These are phyloP conservation scores for Aulostomus chinensis DNA, from an alignment of 2,797 vertebrate genomes.

Conservation along the genomic window DNA sequence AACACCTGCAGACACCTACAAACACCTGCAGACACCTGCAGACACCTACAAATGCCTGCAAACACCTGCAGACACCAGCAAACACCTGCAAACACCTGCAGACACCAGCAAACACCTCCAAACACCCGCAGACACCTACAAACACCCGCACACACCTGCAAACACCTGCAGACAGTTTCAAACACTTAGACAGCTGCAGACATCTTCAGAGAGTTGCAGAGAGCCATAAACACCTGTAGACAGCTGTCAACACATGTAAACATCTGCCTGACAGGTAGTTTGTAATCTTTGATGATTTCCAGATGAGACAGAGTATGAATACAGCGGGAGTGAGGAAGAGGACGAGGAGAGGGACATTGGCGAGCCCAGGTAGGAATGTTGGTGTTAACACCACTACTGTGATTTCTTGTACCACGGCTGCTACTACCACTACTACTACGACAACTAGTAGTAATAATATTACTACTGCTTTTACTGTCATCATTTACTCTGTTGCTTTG, in stretches of 20 bases:
- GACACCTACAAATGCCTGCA: background rate
- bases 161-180: background rate
- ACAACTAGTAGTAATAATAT: background rate
- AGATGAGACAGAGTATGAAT: slow-evolving; percentile 98
- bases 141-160: background rate
- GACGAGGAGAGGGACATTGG: slow-evolving; percentile 94
- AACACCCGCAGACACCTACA: background rate
- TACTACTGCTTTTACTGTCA: background rate
- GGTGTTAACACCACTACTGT: background rate
- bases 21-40: background rate
- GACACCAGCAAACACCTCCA: background rate
- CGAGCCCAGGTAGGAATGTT: slow-evolving; percentile 79
- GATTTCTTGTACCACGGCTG: background rate
- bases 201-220: background rate
- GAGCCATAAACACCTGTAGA: background rate
- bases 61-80: background rate
- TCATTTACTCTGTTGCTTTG: no score
- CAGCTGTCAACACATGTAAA: background rate
- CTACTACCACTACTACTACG: background rate
- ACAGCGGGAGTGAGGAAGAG: slow-evolving; percentile 97
- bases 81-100: background rate
- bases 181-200: background rate
- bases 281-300: slow-evolving; percentile 29
- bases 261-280: background rate
- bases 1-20: background rate